Conservation (phyloP, 2,113 vertebrate species). For the Tiliqua scincoides region DNA sequence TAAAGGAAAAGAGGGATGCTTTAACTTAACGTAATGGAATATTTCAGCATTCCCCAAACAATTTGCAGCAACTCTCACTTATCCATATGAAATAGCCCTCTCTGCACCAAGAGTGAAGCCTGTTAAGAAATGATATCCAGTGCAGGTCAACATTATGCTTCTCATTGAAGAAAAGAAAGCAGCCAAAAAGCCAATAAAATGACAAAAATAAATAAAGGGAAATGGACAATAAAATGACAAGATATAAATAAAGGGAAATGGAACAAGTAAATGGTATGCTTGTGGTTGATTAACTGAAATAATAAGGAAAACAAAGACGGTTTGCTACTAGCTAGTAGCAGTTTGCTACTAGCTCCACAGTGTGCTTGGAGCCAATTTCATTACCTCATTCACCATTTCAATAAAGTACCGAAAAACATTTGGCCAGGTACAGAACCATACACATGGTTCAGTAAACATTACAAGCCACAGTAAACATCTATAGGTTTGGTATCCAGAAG, state of each 20-base stretch:
- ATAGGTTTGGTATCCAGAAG: background rate
- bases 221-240: background rate
- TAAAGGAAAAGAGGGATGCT: conserved; percentile 14
- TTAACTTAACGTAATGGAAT: rapidly evolving
- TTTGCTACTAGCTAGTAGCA: background rate
- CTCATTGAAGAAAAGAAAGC: background rate
- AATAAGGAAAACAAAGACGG: background rate
- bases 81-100: background rate
- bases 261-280: background rate
- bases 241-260: background rate
- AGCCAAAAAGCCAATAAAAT: background rate
- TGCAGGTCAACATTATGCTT: background rate
- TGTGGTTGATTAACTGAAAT: background rate
- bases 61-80: background rate
- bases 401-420: background rate
- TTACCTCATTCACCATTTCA: background rate
- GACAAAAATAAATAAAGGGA: background rate
- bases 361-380: background rate
- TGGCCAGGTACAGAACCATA: background rate
- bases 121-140: background rate
- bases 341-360: background rate
- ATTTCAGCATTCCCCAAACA: background rate
- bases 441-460: background rate
- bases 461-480: background rate
- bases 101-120: background rate